Evolutionary conservation across 2,888 invertebrate species (phyloP).

Genomic region (Electrophaes corylata): DNA sequence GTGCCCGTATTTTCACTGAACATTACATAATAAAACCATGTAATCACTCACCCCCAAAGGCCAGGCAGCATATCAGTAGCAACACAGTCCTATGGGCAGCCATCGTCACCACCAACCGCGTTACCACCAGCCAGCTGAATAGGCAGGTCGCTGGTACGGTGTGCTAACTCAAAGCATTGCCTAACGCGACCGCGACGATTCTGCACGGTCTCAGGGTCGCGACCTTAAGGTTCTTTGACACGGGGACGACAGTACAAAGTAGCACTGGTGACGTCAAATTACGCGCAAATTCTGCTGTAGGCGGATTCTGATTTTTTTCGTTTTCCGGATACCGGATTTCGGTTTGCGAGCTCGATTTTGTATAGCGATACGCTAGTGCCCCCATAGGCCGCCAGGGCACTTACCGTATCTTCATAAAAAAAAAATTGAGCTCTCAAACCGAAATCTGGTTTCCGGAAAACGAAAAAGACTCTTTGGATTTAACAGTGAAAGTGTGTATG

Average conservation of each 20-base stretch:
- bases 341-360: too few relatives aligned
- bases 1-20: background rate
- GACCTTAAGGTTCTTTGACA: conserved; percentile 55
- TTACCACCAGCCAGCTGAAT: conserved; percentile 40
- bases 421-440: too few relatives aligned
- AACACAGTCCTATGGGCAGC: conserved; percentile 27
- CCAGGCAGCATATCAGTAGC: conserved; percentile 29
- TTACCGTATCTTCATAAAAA: too few relatives aligned
- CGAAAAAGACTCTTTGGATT: too few relatives aligned
- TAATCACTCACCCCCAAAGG: conserved; percentile 35
- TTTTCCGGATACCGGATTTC: too few relatives aligned
- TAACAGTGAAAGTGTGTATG: too few relatives aligned
- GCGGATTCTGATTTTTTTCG: background rate
- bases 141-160: conserved; percentile 42
- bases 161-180: conserved; percentile 59
- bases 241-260: background rate
- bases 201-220: conserved; percentile 70
- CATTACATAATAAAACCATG: background rate
- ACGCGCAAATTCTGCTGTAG: background rate
- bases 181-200: conserved; percentile 61
- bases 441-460: too few relatives aligned
- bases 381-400: too few relatives aligned
- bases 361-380: too few relatives aligned
- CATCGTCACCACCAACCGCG: conserved; percentile 34
- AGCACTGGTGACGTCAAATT: background rate